A percentile compares a stretch with the other conserved stretches of the same genome.
These are phyloP conservation scores for Oxycera nigricornis DNA, from an alignment of 2,888 invertebrate species.

Conservation along the genomic window DNA sequence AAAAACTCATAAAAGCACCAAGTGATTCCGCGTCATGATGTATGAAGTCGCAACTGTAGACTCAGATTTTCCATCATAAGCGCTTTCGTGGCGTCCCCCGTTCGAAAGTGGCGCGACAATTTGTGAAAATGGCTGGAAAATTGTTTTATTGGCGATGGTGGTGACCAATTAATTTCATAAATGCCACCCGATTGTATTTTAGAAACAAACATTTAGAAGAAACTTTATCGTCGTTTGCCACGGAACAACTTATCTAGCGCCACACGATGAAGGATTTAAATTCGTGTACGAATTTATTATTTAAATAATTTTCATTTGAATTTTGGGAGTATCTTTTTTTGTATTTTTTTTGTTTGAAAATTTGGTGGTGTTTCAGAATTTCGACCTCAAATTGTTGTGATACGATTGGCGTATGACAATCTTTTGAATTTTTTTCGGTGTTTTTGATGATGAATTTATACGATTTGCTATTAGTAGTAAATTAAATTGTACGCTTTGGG, in stretches of 20 bases:
- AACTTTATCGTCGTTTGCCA: not conserved
- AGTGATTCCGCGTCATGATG: too few species aligned
- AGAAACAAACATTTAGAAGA: not conserved
- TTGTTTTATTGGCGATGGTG: conserved; percentile 17
- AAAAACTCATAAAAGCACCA: too few species aligned
- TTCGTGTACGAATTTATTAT: too few species aligned
- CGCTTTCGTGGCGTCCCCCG: too few species aligned
- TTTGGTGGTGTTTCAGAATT: too few species aligned
- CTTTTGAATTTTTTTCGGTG: not conserved
- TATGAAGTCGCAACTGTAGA: too few species aligned
- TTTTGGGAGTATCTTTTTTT: too few species aligned
- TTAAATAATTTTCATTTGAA: too few species aligned
- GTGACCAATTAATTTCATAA: not conserved
- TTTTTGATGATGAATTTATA: conserved; percentile 5
- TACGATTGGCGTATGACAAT: conserved; percentile 2
- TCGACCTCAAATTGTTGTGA: not conserved
- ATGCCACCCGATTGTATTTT: not conserved
- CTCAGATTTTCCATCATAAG: too few species aligned
- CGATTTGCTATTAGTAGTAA: not conserved
- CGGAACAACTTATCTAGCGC: not conserved
- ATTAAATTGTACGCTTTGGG: not conserved
- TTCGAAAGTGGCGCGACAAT: too few species aligned
- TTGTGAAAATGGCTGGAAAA: not conserved
- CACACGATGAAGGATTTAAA: too few species aligned
- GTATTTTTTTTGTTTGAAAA: too few species aligned